Evolutionary conservation across 2,797 vertebrate genomes (phyloP), one percentile per base, ranked within the genome.

Genomic region (Cynopterus sphinx): DNA sequence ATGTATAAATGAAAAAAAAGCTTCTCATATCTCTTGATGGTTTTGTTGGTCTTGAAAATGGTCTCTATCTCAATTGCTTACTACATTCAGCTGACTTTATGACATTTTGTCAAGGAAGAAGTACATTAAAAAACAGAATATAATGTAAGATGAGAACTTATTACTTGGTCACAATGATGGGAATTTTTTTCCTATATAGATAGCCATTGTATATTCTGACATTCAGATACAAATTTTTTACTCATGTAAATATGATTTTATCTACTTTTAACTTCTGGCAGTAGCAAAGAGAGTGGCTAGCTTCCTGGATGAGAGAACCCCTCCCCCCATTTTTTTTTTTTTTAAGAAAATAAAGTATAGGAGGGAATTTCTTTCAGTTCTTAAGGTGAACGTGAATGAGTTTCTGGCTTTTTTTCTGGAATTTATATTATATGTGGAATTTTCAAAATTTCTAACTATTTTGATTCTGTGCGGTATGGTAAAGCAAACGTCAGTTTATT

Each of bases 401-500:
- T 79, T 77, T 79, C 55, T 59, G 12, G 16, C n/a, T 65, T 91
- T 86, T 86, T 81, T 84, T 59, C 51, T 94, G 33, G 5, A 79
- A 88, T 88, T 84, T 85, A 85, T 71, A 87, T n/a, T 68, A 59
- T 70, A 61, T 65, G 11, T 36, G 7, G 24, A 88, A 88, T 91
- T 77, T 91, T 88, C 10, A 85, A 1, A 85, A 68, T 89, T 85
- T 96, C 49, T 79, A 49, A 92, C 89, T 51, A 79, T 71, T 89
- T 89, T 89, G 24, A 15, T 92, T 96, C 19, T 67, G 12, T 85
- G 28, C 55, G 61, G 0, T 74, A 55, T 74, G 33, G 10, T 81
- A 86, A 85, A 75, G 31, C 89, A 36, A 59, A 85, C 75, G 59
- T 61, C 6, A 75, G 3, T 24, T 41, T 73, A 39, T 75, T 53